A percentile compares a stretch with the other conserved stretches of the same genome.
phyloP scores from a whole-genome alignment of 2,888 invertebrate species.

The Leptura quadrifasciata region DNA sequence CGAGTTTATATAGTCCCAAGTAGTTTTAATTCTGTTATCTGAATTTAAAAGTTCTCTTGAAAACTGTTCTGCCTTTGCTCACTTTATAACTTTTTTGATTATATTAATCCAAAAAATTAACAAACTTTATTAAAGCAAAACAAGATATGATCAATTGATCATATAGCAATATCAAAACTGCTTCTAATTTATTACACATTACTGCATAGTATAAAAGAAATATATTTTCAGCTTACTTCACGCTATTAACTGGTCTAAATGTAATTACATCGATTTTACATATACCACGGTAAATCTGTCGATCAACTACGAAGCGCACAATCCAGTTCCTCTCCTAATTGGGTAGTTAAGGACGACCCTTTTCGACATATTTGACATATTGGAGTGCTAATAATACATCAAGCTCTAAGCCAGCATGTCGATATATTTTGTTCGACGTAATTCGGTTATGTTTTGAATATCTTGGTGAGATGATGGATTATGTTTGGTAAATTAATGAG shows the following conservation, averaged over 20 bases:
- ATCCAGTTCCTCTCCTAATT: conserved; percentile 32
- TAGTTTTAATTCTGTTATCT: too few species aligned
- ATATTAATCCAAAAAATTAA: too few species aligned
- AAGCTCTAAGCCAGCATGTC: conserved; percentile 17
- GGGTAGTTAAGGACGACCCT: conserved; percentile 37
- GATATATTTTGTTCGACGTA: conserved; percentile 10
- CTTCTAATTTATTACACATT: too few species aligned
- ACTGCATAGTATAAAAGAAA: too few species aligned
- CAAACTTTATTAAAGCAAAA: too few species aligned
- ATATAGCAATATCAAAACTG: too few species aligned
- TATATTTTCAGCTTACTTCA: too few species aligned
- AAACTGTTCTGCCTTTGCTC: too few species aligned
- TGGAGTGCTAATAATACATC: conserved; percentile 41
- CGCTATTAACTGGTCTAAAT: neutral
- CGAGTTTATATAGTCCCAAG: too few species aligned
- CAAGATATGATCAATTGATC: too few species aligned
- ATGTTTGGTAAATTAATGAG: conserved; percentile 9
- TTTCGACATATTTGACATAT: conserved; percentile 37
- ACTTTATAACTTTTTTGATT: too few species aligned
- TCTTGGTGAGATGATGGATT: conserved; percentile 26
- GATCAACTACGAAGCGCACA: conserved; percentile 16
- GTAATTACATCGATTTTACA: conserved; percentile 11
- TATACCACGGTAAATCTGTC: conserved; percentile 31
- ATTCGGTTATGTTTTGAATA: conserved; percentile 22
- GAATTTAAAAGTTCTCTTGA: too few species aligned